Conservation (phyloP, 2,888 invertebrate species). For the Andrena bicolor region DNA sequence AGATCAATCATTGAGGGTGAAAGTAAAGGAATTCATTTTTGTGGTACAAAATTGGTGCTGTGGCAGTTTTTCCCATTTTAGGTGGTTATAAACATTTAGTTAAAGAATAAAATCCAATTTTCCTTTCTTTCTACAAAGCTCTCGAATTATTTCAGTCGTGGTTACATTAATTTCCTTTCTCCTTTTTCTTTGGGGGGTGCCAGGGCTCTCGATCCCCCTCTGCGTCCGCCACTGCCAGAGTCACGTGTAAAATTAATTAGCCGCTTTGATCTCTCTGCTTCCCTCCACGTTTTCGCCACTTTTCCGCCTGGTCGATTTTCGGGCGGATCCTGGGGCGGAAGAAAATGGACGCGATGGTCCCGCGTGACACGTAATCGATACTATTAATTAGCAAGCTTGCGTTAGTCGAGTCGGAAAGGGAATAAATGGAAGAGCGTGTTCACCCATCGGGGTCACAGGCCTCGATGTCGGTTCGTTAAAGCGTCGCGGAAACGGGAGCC, state of each 20-base stretch:
- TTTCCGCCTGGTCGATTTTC: slow-evolving; percentile 21
- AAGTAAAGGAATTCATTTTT: too few relatives aligned
- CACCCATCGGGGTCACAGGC: slow-evolving; percentile 37
- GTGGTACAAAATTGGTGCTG: too few relatives aligned
- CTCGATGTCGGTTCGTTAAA: slow-evolving; percentile 21
- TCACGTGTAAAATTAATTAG: slow-evolving; percentile 42
- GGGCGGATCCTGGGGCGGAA: not conserved
- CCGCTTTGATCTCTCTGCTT: slow-evolving; percentile 33
- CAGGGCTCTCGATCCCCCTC: too few relatives aligned
- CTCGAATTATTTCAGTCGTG: too few relatives aligned
- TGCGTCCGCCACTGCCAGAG: too few relatives aligned
- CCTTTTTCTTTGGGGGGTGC: too few relatives aligned
- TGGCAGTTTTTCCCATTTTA: too few relatives aligned
- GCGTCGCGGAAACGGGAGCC: slow-evolving; percentile 15
- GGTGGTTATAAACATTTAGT: too few relatives aligned
- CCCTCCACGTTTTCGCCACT: slow-evolving; percentile 5
- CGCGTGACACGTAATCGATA: slow-evolving; percentile 43
- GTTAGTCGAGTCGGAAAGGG: not conserved
- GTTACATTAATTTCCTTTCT: too few relatives aligned
- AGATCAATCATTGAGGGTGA: too few relatives aligned
- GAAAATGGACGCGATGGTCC: not conserved
- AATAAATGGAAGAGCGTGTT: slow-evolving; percentile 12
- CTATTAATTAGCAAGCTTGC: slow-evolving; percentile 38
- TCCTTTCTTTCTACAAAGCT: too few relatives aligned
- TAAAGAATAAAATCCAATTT: too few relatives aligned